Percentiles rank a stretch among this genome's conserved stretches.
Evolutionary conservation across 2,113 vertebrate species (phyloP).

Genomic region (Halichoeres trimaculatus): DNA sequence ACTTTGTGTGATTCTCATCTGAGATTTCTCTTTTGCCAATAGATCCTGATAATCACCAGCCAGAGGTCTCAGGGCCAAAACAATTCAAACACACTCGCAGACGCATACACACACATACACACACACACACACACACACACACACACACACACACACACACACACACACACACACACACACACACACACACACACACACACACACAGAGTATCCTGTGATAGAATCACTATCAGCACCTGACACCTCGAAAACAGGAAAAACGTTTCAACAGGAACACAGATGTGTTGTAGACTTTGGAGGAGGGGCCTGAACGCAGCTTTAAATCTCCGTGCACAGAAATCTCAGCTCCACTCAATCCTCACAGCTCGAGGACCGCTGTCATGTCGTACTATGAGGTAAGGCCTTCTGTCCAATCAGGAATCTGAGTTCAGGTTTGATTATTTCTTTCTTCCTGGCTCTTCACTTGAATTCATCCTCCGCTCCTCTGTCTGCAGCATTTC

Average conservation of each 20-base stretch:
- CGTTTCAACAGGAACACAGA: slow-evolving; percentile 70
- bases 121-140: slow-evolving; percentile 27
- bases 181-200: slow-evolving; percentile 29
- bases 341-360: slow-evolving; percentile 29
- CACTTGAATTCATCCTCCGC: neutral
- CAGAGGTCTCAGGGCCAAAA: slow-evolving; percentile 70
- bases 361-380: slow-evolving; percentile 20
- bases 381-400: slow-evolving; percentile 85
- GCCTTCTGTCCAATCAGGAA: neutral
- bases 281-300: slow-evolving; percentile 61
- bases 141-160: slow-evolving; percentile 27
- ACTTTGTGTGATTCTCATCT: slow-evolving; percentile 45
- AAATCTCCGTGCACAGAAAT: slow-evolving; percentile 25
- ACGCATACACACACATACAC: slow-evolving; percentile 26
- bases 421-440: neutral
- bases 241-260: slow-evolving; percentile 84
- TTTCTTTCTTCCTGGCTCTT: neutral
- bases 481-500: slow-evolving; percentile 69
- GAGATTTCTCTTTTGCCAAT: slow-evolving; percentile 51
- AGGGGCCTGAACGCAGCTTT: slow-evolving; percentile 54
- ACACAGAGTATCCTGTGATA: slow-evolving; percentile 73
- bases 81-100: slow-evolving; percentile 60
- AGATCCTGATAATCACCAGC: slow-evolving; percentile 45
- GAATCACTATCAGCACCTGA: slow-evolving; percentile 74
- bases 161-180: slow-evolving; percentile 26